Evolutionary conservation across 2,113 vertebrate species (phyloP), one percentile per base, ranked within the genome.

Genomic region (Upupa epops): DNA sequence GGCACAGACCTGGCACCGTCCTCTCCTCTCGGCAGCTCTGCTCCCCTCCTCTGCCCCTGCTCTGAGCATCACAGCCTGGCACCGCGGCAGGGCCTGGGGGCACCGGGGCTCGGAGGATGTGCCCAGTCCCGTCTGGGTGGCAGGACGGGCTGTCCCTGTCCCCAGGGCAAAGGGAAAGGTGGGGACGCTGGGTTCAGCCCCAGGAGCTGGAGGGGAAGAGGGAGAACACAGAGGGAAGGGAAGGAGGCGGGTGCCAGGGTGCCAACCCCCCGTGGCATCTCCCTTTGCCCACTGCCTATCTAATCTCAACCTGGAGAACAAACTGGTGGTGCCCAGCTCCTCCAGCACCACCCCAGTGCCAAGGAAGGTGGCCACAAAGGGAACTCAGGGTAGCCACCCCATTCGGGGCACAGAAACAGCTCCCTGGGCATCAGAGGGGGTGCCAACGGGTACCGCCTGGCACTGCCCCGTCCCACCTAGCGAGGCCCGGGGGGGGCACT

Each of bases 401-500:
- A 48, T 48, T 19, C 20, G 19, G 46, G 46, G 46, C 46, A 48
- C 40, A 42, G 40, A 42, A 42, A 42, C 11, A 42, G 40, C 40
- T 42, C 40, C 15, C 40, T 42, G 11, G 40, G 40, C 40, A 42
- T 42, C 40, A 42, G n/a, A 42, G 11, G 40, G 40, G 40, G 40
- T 42, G 76, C 2, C 3, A 88, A 54, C 3, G 5, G 73, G 64
- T 58, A 48, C 73, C 3, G 1, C 42, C 25, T n/a, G 4, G 17
- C 2, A 1, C 75, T 51, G 5, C 17, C 18, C 31, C 3, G 0
- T n/a, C 32, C 40, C 0, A 0, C 19, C n/a, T 15, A 2, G 15
- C 3, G 1, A 5, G 25, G 21, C 25, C 55, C 36, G 83, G 75
- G 72, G n/a, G 37, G 32, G 48, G 19, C 29, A 45, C 64, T 26